Percentiles rank a stretch among this genome's conserved stretches.
Evolutionary conservation across 2,888 invertebrate genomes (phyloP).

Genomic region (Agrotis segetum): DNA sequence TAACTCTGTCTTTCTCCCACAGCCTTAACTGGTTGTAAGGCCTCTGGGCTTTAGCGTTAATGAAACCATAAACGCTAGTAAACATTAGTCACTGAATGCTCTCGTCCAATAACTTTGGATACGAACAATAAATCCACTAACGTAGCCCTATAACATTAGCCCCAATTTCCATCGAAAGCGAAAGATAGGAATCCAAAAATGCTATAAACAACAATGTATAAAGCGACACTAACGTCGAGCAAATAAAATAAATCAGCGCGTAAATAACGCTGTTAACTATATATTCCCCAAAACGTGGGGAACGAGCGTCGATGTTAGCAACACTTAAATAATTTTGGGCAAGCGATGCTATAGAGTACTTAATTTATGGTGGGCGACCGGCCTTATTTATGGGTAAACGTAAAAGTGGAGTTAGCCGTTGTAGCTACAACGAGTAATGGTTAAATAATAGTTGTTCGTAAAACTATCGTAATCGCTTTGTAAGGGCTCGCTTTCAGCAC

Average conservation of each 20-base stretch:
- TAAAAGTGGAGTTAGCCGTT: conserved; percentile 58
- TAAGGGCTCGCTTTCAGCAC: conserved; percentile 14
- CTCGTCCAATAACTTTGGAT: conserved; percentile 23
- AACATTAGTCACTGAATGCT: conserved; percentile 5
- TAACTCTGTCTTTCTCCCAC: too few relatives aligned
- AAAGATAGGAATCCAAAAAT: conserved; percentile 59
- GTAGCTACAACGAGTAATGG: conserved; percentile 45
- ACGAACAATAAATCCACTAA: conserved; percentile 40
- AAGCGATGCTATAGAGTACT: conserved; percentile 71
- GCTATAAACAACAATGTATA: conserved; percentile 64
- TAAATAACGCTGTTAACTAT: conserved; percentile 85
- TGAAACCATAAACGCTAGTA: conserved; percentile 15
- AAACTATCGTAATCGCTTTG: conserved; percentile 38
- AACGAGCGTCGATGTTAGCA: conserved; percentile 78
- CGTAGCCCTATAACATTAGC: conserved; percentile 38
- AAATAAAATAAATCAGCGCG: conserved; percentile 80
- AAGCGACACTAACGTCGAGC: conserved; percentile 67
- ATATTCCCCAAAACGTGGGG: conserved; percentile 77
- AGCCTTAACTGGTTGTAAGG: too few relatives aligned
- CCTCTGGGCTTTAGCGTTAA: neutral
- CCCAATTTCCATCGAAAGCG: conserved; percentile 55
- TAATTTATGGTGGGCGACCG: conserved; percentile 67
- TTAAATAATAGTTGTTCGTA: conserved; percentile 46
- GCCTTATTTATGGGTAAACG: conserved; percentile 61
- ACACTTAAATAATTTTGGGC: conserved; percentile 79